Evolutionary conservation across 2,113 vertebrate species (phyloP), one percentile per base, ranked within the genome.

Genomic region (Passer montanus): DNA sequence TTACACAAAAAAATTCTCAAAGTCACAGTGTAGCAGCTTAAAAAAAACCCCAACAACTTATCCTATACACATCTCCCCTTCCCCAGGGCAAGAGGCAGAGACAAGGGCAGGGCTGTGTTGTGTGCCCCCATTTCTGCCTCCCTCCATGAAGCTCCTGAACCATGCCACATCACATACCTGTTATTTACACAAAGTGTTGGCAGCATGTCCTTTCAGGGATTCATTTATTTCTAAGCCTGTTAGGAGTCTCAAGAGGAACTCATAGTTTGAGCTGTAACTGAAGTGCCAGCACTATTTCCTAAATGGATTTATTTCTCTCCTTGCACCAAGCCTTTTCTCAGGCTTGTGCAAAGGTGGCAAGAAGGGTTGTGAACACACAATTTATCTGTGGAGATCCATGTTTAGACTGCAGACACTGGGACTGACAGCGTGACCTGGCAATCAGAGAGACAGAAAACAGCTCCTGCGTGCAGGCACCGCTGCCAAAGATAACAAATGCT

Each of bases 381-480:
- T 73, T 63, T 62, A 28, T 75, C 53, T 43, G 58, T 59, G 43
- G 84, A 90, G 59, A 74, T 73, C 46, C 37, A 5, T 31, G 70
- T 94, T 93, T 74, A 79, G 78, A 69, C 74, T 94, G 91, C 74
- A 91, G 89, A 69, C 7, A 37, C 31, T 5, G 21, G 78, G 87
- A 23, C 70, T 55, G 55, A 85, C 53, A 82, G 63, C 6, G 2
- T 56, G 92, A 96, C 67, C 95, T 73, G 72, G 82, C 89, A 85
- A 44, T 58, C 17, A 76, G 66, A 70, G 59, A 92, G 46, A 66
- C 46, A 77, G 47, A 66, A 46, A 90, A 63, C 91, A 93, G 87
- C 23, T 56, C n/a, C 68, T 74, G 77, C 8, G 0, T 6, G 37
- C 23, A 75, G 35, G 64, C 78, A 53, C 46, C 13, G 69, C 53